These are phyloP conservation scores for Drosophila kepulauana DNA, from an alignment of 1,140 invertebrate genomes.

Conservation along the genomic window DNA sequence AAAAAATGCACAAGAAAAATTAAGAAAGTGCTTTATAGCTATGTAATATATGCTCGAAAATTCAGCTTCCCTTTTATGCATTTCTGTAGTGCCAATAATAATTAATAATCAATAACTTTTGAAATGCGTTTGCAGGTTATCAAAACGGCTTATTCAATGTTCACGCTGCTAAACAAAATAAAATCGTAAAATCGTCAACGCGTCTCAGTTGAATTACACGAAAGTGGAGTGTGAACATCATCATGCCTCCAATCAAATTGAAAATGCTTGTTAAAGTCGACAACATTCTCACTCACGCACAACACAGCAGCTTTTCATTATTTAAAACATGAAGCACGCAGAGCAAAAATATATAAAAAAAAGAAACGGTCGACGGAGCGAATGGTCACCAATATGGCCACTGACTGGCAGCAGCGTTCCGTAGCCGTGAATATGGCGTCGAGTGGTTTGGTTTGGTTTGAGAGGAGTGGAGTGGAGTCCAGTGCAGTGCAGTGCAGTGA, in stretches of 20 bases:
- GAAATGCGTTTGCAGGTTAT: conserved; percentile 46
- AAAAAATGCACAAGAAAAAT: too few relatives aligned
- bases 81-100: not conserved
- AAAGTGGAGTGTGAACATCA: not conserved
- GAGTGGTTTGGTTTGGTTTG: not conserved
- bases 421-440: conserved; percentile 23
- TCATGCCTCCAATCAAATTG: conserved; percentile 31
- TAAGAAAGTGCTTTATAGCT: too few relatives aligned
- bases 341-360: conserved; percentile 2
- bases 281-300: not conserved
- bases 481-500: too few relatives aligned
- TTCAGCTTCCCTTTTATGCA: too few relatives aligned
- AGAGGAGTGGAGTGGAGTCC: not conserved
- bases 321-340: conserved; percentile 21
- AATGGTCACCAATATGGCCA: conserved; percentile 45
- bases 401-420: conserved; percentile 31
- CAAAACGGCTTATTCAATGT: conserved; percentile 64
- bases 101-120: not conserved
- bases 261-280: conserved; percentile 28
- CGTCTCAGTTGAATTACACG: conserved; percentile 4
- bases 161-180: conserved; percentile 60
- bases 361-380: conserved; percentile 8
- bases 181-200: conserved; percentile 17
- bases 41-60: too few relatives aligned
- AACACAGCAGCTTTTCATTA: conserved; percentile 18